These are phyloP conservation scores for Sphecodes monilicornis DNA, from an alignment of 2,888 invertebrate species.

Conservation along the genomic window DNA sequence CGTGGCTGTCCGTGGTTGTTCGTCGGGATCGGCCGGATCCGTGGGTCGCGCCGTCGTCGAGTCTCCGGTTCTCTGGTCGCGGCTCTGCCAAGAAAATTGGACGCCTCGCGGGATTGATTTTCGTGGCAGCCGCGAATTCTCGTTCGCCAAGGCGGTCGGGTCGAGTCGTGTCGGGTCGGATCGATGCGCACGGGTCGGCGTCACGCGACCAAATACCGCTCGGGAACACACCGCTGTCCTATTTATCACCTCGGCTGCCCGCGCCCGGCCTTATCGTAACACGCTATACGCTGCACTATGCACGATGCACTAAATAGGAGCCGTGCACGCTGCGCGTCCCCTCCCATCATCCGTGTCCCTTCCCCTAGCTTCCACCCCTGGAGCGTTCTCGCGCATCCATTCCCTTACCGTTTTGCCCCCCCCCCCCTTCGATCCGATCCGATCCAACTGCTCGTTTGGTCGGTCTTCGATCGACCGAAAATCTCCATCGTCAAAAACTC, in stretches of 20 bases:
- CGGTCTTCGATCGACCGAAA: not conserved
- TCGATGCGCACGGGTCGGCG: constrained; percentile 74
- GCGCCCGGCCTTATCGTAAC: constrained; percentile 59
- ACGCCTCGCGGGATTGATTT: constrained; percentile 59
- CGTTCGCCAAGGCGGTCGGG: constrained; percentile 10
- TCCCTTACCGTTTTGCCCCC: not conserved
- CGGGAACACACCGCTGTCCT: constrained; percentile 71
- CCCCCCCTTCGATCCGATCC: not conserved
- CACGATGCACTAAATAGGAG: not conserved
- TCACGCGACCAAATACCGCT: constrained; percentile 79
- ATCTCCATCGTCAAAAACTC: not conserved
- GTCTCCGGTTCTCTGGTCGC: not conserved
- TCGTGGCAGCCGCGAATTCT: constrained; percentile 48
- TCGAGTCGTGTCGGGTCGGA: constrained; percentile 6
- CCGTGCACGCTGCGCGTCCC: constrained; percentile 11
- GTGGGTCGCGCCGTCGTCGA: not conserved
- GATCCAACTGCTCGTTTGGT: not conserved
- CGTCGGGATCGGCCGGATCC: not conserved
- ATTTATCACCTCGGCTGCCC: constrained; percentile 79
- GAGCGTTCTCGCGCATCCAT: not conserved
- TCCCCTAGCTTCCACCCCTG: not conserved
- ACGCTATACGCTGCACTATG: constrained; percentile 25
- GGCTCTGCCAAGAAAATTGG: constrained; percentile 24
- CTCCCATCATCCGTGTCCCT: too few species aligned
- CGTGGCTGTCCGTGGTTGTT: not conserved